Percentiles rank a stretch among this genome's conserved stretches.
Evolutionary conservation across 1,140 invertebrate species (phyloP).

Genomic region (Drosophila ercepeae): DNA sequence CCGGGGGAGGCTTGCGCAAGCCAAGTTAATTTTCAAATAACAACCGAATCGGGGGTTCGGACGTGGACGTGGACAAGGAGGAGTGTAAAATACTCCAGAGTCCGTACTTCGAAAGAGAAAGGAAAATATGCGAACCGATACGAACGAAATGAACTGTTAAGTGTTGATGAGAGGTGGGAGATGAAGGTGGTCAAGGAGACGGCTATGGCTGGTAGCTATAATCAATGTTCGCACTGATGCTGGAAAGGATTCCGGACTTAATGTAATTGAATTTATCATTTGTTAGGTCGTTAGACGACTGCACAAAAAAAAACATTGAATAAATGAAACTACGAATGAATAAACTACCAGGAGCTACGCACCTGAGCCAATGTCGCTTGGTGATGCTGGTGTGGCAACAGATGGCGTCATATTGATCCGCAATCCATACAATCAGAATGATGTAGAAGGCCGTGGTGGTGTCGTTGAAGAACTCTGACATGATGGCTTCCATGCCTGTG

Average conservation of each 20-base stretch:
- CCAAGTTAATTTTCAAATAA: conserved; percentile 81
- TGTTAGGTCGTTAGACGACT: conserved; percentile 49
- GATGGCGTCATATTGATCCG: conserved; percentile 99
- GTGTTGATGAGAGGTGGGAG: conserved; percentile 36
- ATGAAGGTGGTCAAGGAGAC: conserved; percentile 9
- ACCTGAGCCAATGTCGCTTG: conserved; percentile 97
- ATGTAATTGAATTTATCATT: conserved; percentile 79
- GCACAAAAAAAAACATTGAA: conserved; percentile 27
- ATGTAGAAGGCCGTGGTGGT: conserved; percentile 99
- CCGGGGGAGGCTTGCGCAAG: conserved; percentile 75
- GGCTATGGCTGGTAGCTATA: conserved; percentile 37
- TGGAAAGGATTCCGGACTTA: conserved; percentile 61
- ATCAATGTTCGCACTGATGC: conserved; percentile 31
- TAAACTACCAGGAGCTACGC: conserved; percentile 83
- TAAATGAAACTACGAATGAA: not conserved
- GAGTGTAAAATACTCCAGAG: conserved; percentile 36
- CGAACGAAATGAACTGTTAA: conserved; percentile 72
- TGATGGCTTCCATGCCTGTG: conserved; percentile 99
- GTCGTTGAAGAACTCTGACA: conserved; percentile 99
- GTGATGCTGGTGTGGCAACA: conserved; percentile 98
- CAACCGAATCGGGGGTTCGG: conserved; percentile 41
- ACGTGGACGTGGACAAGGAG: not conserved
- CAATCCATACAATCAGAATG: conserved; percentile 99
- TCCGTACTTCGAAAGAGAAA: conserved; percentile 5
- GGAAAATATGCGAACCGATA: conserved; percentile 47